Evolutionary conservation across 2,888 invertebrate genomes (phyloP).

Genomic region (Pterostichus niger): DNA sequence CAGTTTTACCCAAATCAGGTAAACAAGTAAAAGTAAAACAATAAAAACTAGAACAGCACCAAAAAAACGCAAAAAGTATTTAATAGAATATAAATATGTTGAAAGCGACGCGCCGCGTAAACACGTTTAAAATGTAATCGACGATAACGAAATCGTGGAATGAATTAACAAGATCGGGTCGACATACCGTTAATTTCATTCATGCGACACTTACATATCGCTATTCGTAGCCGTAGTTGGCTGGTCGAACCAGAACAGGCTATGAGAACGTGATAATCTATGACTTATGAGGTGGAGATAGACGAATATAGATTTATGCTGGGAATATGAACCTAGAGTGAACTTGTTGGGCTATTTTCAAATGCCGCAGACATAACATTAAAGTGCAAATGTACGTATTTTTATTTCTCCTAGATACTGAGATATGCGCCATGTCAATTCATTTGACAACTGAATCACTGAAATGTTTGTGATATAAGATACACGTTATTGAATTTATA

Average conservation of each 20-base stretch:
- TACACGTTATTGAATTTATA: too few relatives aligned
- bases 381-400: neutral
- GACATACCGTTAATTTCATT: constrained; percentile 53
- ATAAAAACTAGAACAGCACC: too few relatives aligned
- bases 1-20: too few relatives aligned
- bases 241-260: neutral
- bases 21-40: too few relatives aligned
- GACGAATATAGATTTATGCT: constrained; percentile 17
- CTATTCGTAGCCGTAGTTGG: neutral
- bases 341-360: too few relatives aligned
- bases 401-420: neutral
- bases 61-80: too few relatives aligned
- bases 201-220: constrained; percentile 43
- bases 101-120: neutral
- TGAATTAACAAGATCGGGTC: constrained; percentile 33
- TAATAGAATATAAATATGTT: too few relatives aligned
- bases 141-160: constrained; percentile 28
- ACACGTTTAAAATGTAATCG: constrained; percentile 18
- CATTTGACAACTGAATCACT: too few relatives aligned
- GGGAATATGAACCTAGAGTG: neutral
- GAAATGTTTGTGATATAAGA: too few relatives aligned
- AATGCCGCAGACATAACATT: too few relatives aligned
- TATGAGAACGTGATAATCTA: constrained; percentile 18
- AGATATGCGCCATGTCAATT: too few relatives aligned
- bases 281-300: neutral